Percentiles rank a stretch among this genome's conserved stretches.
Evolutionary conservation across 2,113 vertebrate species (phyloP).

Genomic region (Ictidomys tridecemlineatus): DNA sequence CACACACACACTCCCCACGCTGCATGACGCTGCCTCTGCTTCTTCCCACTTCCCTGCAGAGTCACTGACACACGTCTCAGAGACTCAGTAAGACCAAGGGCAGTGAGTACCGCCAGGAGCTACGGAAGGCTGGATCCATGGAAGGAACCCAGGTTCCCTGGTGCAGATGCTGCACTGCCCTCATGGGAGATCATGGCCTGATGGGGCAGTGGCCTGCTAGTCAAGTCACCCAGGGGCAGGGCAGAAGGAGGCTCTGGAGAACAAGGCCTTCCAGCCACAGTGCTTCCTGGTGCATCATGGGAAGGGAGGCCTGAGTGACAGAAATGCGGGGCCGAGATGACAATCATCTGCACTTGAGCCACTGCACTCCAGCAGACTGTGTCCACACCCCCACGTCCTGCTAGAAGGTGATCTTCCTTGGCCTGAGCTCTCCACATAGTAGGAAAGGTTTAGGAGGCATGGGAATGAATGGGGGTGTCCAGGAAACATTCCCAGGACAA

Average conservation of each 20-base stretch:
- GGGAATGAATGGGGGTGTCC: background rate
- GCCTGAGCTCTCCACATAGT: background rate
- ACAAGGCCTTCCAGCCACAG: accelerated
- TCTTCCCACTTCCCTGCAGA: background rate
- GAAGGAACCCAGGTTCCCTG: background rate
- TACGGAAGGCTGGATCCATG: background rate
- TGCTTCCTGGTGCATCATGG: accelerated
- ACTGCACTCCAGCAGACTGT: background rate
- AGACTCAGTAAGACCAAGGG: background rate
- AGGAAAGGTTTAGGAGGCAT: background rate
- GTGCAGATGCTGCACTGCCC: no score
- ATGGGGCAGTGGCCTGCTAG: no score
- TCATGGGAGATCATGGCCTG: background rate
- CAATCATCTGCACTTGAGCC: accelerated
- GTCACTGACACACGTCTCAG: background rate
- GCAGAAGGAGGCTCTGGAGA: background rate
- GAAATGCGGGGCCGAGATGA: background rate
- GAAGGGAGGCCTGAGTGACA: background rate
- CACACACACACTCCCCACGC: accelerated
- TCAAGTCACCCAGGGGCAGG: no score
- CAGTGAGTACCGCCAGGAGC: background rate
- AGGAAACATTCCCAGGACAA: no score
- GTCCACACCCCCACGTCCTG: background rate
- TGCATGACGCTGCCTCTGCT: no score
- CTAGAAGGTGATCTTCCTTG: background rate